Evolutionary conservation across 2,888 invertebrate species (phyloP).

Genomic region (Aelia acuminata): DNA sequence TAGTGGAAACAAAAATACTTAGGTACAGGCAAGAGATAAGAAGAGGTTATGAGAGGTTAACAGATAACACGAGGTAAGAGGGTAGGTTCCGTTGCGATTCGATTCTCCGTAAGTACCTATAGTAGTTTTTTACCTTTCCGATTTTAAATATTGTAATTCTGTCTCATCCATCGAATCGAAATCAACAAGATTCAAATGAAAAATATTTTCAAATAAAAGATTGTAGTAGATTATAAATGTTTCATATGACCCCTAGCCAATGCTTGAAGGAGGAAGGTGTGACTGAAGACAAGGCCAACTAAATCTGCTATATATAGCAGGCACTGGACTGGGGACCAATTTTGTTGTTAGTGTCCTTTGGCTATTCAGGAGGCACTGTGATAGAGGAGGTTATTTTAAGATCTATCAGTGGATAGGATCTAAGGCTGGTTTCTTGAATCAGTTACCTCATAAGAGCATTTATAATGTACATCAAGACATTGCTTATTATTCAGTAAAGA

Average conservation of each 20-base stretch:
- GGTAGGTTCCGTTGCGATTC: too few species aligned
- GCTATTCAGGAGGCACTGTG: background rate
- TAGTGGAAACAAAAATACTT: too few species aligned
- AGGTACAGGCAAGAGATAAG: too few species aligned
- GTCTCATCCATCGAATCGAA: background rate
- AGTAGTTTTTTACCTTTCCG: background rate
- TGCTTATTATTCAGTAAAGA: background rate
- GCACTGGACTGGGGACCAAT: conserved; percentile 6
- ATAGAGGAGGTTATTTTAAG: background rate
- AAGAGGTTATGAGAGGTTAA: too few species aligned
- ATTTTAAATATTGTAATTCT: background rate
- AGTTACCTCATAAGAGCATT: background rate
- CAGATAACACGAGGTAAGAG: too few species aligned
- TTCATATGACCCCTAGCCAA: background rate
- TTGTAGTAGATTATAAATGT: background rate
- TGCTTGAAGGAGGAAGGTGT: background rate
- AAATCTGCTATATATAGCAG: conserved; percentile 45
- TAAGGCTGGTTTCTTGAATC: background rate
- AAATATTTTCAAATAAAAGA: background rate
- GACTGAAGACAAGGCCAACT: conserved; percentile 24
- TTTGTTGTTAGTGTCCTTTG: conserved; percentile 13
- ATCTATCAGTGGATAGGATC: background rate
- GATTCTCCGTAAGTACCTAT: too few species aligned
- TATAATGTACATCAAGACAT: background rate
- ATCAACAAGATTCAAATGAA: background rate